phyloP scores from a whole-genome alignment of 2,888 invertebrate genomes.

The Nysson spinosus region DNA sequence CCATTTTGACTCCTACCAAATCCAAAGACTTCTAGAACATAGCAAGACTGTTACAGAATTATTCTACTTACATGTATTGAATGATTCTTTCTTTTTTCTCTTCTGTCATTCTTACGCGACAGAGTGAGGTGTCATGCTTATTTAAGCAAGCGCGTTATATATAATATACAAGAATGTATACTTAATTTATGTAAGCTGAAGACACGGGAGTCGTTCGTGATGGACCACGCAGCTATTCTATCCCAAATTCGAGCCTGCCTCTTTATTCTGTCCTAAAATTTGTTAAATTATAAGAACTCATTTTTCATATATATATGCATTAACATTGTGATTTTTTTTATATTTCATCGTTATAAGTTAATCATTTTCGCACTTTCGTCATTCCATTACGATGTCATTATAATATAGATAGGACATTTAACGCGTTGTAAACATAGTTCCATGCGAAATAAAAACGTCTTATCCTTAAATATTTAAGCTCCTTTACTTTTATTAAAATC shows the following conservation, averaged over 20 bases:
- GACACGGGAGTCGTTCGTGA: neutral
- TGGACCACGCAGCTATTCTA: conserved; percentile 3
- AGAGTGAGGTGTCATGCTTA: conserved; percentile 33
- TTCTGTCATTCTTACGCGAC: conserved; percentile 19
- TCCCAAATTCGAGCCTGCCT: conserved; percentile 17
- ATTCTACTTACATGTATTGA: conserved; percentile 33
- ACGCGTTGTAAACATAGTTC: conserved; percentile 38
- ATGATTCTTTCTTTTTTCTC: conserved; percentile 2
- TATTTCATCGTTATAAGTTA: conserved; percentile 19
- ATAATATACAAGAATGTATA: conserved; percentile 17
- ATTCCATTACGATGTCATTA: conserved; percentile 45
- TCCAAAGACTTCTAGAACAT: conserved; percentile 58
- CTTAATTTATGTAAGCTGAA: conserved; percentile 23
- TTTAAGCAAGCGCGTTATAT: conserved; percentile 5
- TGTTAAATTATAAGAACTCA: conserved; percentile 13
- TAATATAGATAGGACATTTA: conserved; percentile 20
- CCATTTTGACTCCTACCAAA: conserved; percentile 26
- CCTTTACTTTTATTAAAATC: neutral
- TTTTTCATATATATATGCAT: conserved; percentile 13
- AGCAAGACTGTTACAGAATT: conserved; percentile 55
- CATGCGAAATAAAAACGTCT: conserved; percentile 42
- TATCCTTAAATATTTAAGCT: conserved; percentile 23
- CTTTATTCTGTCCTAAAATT: conserved; percentile 37
- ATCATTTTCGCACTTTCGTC: conserved; percentile 38
- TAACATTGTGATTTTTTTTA: conserved; percentile 28